These are phyloP conservation scores for Tretioscincus oriximinensis DNA, from an alignment of 2,113 vertebrate genomes.

Conservation along the genomic window DNA sequence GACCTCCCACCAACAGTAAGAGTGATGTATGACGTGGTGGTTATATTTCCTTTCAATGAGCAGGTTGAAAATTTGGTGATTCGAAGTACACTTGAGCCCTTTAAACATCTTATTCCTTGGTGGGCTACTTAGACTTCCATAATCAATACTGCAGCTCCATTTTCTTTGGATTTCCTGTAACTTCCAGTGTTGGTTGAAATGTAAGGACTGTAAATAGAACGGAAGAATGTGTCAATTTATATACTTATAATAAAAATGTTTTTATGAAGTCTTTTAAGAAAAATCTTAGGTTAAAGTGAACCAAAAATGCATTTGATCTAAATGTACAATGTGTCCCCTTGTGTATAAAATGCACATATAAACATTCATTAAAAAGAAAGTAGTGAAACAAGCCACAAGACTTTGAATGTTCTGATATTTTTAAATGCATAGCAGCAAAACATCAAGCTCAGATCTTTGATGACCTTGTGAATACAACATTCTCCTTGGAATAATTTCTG, in stretches of 20 bases:
- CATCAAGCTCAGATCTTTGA: constrained; percentile 13
- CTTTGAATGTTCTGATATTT: constrained; percentile 51
- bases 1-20: too few relatives aligned
- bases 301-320: constrained; percentile 46
- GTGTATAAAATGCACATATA: constrained; percentile 44
- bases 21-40: too few relatives aligned
- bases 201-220: constrained; percentile 67
- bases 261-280: constrained; percentile 36
- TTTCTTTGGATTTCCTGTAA: constrained; percentile 46
- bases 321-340: constrained; percentile 64
- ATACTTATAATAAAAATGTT: constrained; percentile 57
- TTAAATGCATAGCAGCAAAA: constrained; percentile 54
- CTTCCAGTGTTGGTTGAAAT: constrained; percentile 59
- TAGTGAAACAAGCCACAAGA: constrained; percentile 50
- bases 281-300: constrained; percentile 31
- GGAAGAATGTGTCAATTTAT: constrained; percentile 40
- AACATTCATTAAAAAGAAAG: constrained; percentile 42
- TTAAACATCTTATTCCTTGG: background rate
- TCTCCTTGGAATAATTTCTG: constrained; percentile 44
- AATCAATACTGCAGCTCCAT: constrained; percentile 30
- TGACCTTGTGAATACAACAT: constrained; percentile 52
- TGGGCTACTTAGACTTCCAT: background rate
- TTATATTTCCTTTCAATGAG: too few relatives aligned
- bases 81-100: background rate
- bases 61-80: background rate